Evolutionary conservation across 2,888 invertebrate genomes (phyloP).

Genomic region (Drosophila barbarae): DNA sequence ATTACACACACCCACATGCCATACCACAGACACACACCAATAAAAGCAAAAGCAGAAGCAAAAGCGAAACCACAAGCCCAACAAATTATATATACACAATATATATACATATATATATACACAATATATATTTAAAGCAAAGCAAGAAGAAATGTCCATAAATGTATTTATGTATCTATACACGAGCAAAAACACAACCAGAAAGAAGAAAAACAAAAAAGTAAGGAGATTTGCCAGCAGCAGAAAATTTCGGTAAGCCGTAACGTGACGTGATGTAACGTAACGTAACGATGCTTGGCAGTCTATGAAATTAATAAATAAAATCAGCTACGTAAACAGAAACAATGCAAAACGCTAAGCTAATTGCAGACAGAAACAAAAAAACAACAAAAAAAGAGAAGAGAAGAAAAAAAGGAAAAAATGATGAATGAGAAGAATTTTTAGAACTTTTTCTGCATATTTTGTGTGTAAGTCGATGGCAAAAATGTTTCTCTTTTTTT

Average conservation of each 20-base stretch:
- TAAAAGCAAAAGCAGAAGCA: slow-evolving; percentile 21
- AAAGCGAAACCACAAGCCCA: slow-evolving; percentile 31
- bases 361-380: slow-evolving; percentile 34
- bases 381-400: slow-evolving; percentile 2
- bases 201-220: slow-evolving; percentile 23
- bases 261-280: slow-evolving; percentile 4
- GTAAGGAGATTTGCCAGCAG: slow-evolving; percentile 10
- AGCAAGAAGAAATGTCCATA: slow-evolving; percentile 66
- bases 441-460: slow-evolving; percentile 54
- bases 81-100: slow-evolving; percentile 43
- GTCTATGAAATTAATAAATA: slow-evolving; percentile 36
- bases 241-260: slow-evolving; percentile 1
- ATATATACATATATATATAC: slow-evolving; percentile 46
- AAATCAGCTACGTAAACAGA: slow-evolving; percentile 56
- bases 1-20: slow-evolving; percentile 23
- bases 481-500: slow-evolving; percentile 44
- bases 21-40: slow-evolving; percentile 29
- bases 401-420: slow-evolving; percentile 17
- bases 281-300: slow-evolving; percentile 22
- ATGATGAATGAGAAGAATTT: slow-evolving; percentile 21
- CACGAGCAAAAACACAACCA: slow-evolving; percentile 52
- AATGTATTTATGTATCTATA: slow-evolving; percentile 76
- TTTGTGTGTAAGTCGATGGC: slow-evolving; percentile 41
- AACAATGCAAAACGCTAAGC: slow-evolving; percentile 44
- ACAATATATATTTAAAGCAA: slow-evolving; percentile 62